Base-by-base conservation (phyloP, 2,797 vertebrate genomes). In the Phalanger gymnotis region DNA sequence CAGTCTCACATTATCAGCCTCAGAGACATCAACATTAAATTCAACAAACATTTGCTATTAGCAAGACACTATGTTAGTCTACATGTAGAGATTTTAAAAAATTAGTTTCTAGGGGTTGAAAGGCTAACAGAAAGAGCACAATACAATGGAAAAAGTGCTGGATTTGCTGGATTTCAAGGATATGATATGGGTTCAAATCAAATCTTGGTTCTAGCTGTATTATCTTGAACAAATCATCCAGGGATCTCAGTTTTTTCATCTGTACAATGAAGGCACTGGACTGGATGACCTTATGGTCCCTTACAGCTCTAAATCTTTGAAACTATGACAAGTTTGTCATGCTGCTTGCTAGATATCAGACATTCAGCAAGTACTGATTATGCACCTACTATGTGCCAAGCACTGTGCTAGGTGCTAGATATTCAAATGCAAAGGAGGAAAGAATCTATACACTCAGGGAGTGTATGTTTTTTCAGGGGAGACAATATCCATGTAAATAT, bases 231-330 rank as follows among this genome's bases (percentile, higher is more conserved):
- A 66, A n/a, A 22, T 90, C 55, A 31, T 95, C 73, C 56, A 91
- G 90, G 61, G 30, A 10, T 30, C 16, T 40, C n/a, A 40, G 66
- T 73, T 73, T 73, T 19, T 61, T 55, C n/a, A 66, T 53, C 91
- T 53, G 87, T 92, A 57, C 90, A 94, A 92, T 66, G 28, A 92
- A 90, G 54, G 52, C 92, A 73, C 92, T 93, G 22, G 66, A 91
- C 40, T 16, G 40, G 13, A 53, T 58, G 25, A n/a, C 57, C 92
- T 66, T 91, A n/a, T 90, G 31, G 27, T 16, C 7, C 6, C 91
- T 95, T 93, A 51, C 47, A 40, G 10, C 47, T 91, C 31, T 91
- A 31, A 91, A 55, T 90, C 90, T 95, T 30, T 89, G 90, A 61
- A 7, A 95, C 61, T 91, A 92, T 40, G n/a, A 40, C 34, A 73